phyloP scores from a whole-genome alignment of 2,113 vertebrate genomes.

The Calidris pugnax region DNA sequence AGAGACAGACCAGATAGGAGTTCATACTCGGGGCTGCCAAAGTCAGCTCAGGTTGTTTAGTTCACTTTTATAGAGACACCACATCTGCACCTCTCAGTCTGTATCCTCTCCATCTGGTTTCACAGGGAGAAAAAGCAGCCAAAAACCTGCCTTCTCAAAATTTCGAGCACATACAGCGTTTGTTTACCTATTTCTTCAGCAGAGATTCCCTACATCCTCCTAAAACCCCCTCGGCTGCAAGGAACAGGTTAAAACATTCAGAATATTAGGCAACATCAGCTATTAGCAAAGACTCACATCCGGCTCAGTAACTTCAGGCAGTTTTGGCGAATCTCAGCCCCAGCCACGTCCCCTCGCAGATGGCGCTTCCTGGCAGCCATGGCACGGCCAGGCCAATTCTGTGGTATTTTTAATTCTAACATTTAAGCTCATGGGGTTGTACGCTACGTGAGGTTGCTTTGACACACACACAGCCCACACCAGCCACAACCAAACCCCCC shows the following conservation, averaged over 20 bases:
- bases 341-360: not conserved
- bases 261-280: not conserved
- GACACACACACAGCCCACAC: rapidly evolving
- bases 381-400: rapidly evolving
- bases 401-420: not conserved
- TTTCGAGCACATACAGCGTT: rapidly evolving
- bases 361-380: not conserved
- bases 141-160: rapidly evolving
- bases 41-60: not conserved
- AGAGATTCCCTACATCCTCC: not conserved
- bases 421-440: not conserved
- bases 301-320: not conserved
- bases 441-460: not conserved
- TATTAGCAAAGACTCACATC: not conserved
- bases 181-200: not conserved
- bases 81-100: not conserved
- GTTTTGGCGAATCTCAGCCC: not conserved
- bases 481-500: not conserved
- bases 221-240: not conserved
- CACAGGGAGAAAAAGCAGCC: not conserved
- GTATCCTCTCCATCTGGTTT: not conserved
- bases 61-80: not conserved
- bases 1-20: not conserved
- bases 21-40: not conserved
- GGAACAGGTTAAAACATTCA: not conserved